Evolutionary conservation across 2,888 invertebrate species (phyloP).

Genomic region (Cremastinae sp.): DNA sequence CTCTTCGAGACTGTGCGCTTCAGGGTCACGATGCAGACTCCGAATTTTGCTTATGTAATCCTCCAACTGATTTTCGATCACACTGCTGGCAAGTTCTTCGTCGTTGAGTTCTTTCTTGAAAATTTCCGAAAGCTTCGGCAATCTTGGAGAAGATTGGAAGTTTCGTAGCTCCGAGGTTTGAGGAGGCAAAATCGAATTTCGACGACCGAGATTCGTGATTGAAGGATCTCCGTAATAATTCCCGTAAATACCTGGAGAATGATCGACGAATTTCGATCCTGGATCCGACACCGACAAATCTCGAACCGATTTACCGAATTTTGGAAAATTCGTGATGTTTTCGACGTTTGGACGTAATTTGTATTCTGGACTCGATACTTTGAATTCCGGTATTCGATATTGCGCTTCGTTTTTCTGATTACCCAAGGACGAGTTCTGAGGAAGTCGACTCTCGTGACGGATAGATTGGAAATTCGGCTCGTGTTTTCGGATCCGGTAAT

Average conservation of each 20-base stretch:
- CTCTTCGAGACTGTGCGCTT: conserved; percentile 68
- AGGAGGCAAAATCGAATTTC: not conserved
- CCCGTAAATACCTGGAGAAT: not conserved
- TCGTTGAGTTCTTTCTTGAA: conserved; percentile 30
- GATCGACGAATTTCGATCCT: not conserved
- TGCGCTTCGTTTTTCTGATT: too few species aligned
- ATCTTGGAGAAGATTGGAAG: conserved; percentile 2
- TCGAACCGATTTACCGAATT: not conserved
- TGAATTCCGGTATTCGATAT: too few species aligned
- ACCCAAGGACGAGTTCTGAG: too few species aligned
- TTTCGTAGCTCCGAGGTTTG: not conserved
- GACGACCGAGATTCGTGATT: not conserved
- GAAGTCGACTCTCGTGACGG: too few species aligned
- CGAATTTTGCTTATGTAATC: conserved; percentile 72
- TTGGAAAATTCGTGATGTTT: not conserved
- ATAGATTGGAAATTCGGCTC: too few species aligned
- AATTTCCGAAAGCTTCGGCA: conserved; percentile 21
- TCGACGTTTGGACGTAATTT: not conserved
- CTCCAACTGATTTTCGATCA: conserved; percentile 71
- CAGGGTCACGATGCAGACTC: conserved; percentile 67
- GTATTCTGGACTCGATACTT: too few species aligned
- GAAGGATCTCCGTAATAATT: too few species aligned
- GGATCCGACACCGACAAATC: not conserved
- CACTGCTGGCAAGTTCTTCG: conserved; percentile 42
- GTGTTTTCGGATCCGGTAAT: too few species aligned